Evolutionary conservation across 2,888 invertebrate genomes (phyloP).

Genomic region (Drosophila rellima): DNA sequence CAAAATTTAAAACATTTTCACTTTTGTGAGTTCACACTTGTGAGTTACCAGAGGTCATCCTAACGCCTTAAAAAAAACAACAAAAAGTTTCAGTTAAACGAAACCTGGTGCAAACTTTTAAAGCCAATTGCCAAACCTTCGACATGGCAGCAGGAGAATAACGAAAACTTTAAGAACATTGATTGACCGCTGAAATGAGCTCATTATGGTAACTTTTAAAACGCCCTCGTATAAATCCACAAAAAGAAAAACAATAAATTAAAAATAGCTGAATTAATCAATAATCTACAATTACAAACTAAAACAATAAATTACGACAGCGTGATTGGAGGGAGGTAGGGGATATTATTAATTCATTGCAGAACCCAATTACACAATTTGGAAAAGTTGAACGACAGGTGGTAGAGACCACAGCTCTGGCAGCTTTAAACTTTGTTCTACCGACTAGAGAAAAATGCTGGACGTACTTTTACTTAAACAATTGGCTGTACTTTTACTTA

Average conservation of each 20-base stretch:
- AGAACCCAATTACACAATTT: slow-evolving; percentile 71
- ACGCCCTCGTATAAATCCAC: slow-evolving; percentile 4
- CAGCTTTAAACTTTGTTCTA: slow-evolving; percentile 42
- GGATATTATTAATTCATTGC: slow-evolving; percentile 75
- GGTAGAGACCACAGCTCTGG: slow-evolving; percentile 11
- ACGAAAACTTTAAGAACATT: slow-evolving; percentile 54
- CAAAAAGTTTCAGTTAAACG: slow-evolving; percentile 19
- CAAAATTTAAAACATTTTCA: neutral
- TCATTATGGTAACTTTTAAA: slow-evolving; percentile 50
- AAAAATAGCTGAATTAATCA: slow-evolving; percentile 52
- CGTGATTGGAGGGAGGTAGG: neutral
- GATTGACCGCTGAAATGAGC: slow-evolving; percentile 60
- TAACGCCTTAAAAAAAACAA: slow-evolving; percentile 14
- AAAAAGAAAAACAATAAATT: slow-evolving; percentile 3
- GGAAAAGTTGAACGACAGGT: slow-evolving; percentile 39
- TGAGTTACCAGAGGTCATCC: slow-evolving; percentile 1
- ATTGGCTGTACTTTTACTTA: slow-evolving; percentile 17
- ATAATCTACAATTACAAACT: slow-evolving; percentile 73
- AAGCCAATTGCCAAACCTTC: slow-evolving; percentile 51
- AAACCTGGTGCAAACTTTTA: slow-evolving; percentile 49
- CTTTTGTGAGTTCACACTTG: neutral
- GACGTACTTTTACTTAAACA: neutral
- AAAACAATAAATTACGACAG: slow-evolving; percentile 72
- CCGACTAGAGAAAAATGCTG: slow-evolving; percentile 5
- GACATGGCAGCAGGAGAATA: slow-evolving; percentile 5